A percentile compares a stretch with the other conserved stretches of the same genome.
These are phyloP conservation scores for Myrmecobius fasciatus DNA, from an alignment of 2,113 vertebrate species.

Conservation along the genomic window DNA sequence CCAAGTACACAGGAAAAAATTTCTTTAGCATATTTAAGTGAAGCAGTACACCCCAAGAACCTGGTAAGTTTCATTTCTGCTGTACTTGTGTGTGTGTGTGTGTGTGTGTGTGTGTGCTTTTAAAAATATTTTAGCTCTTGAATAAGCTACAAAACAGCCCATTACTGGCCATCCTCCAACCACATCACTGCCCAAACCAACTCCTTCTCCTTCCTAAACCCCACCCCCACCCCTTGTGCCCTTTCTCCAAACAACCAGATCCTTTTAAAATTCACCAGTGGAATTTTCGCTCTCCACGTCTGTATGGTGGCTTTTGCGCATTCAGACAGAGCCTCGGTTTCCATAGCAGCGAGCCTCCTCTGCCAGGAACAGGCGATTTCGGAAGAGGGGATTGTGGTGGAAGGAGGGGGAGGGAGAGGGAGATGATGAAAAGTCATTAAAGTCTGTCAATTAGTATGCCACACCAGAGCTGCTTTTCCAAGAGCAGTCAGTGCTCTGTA, in stretches of 20 bases:
- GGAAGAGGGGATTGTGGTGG: constrained; percentile 71
- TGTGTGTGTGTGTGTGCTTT: not conserved
- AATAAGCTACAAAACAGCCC: not conserved
- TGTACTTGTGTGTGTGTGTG: not conserved
- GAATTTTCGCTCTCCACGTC: constrained; percentile 77
- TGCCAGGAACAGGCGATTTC: constrained; percentile 83
- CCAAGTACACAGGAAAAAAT: not conserved
- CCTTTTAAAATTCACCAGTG: constrained; percentile 79
- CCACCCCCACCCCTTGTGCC: constrained; percentile 7
- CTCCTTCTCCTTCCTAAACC: not conserved
- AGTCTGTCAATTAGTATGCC: constrained; percentile 92
- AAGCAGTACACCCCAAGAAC: not conserved
- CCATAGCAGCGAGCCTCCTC: constrained; percentile 90
- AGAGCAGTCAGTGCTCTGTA: not conserved
- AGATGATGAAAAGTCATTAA: constrained; percentile 90
- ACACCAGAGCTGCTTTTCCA: constrained; percentile 68
- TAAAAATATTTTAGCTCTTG: not conserved
- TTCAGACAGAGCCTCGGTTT: constrained; percentile 85
- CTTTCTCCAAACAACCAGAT: constrained; percentile 29
- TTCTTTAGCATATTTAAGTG: not conserved
- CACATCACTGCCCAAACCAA: not conserved
- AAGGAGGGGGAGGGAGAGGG: constrained; percentile 60
- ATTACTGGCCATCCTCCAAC: not conserved
- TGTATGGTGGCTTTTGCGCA: constrained; percentile 77
- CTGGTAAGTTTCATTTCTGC: not conserved